Conservation (phyloP, 2,113 vertebrate species). For the Ceyx margarethae region DNA sequence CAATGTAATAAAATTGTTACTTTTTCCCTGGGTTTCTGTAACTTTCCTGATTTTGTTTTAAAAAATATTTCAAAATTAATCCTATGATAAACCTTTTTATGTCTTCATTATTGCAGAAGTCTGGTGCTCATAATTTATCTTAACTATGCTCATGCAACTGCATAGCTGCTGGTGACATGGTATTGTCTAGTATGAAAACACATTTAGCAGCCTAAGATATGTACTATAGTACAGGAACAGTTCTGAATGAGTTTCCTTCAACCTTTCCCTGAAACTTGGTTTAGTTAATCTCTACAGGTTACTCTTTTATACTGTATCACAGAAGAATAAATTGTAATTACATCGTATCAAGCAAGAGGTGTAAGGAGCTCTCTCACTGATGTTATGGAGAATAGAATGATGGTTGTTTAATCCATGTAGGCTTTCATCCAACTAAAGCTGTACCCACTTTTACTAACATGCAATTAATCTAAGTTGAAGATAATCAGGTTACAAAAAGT, state of each 20-base stretch:
- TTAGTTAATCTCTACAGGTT: not conserved
- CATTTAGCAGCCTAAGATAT: not conserved
- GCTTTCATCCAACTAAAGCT: not conserved
- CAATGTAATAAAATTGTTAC: not conserved
- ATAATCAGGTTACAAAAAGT: not conserved
- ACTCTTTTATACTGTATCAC: not conserved
- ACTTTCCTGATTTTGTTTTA: not conserved
- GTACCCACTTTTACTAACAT: not conserved
- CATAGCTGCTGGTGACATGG: not conserved
- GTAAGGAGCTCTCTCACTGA: not conserved
- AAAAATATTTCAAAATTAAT: not conserved
- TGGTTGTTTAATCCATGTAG: not conserved
- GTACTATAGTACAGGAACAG: not conserved
- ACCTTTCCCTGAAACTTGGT: not conserved
- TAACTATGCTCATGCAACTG: not conserved
- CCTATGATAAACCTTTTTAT: not conserved
- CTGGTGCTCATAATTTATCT: not conserved
- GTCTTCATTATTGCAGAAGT: not conserved
- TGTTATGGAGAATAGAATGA: not conserved
- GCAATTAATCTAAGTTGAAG: not conserved
- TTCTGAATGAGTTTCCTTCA: not conserved
- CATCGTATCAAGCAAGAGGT: not conserved
- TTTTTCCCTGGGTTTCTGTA: not conserved
- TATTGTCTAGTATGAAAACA: not conserved
- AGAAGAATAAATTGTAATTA: not conserved